phyloP scores from a whole-genome alignment of 2,888 invertebrate genomes.

The Ptychoptera albimana region DNA sequence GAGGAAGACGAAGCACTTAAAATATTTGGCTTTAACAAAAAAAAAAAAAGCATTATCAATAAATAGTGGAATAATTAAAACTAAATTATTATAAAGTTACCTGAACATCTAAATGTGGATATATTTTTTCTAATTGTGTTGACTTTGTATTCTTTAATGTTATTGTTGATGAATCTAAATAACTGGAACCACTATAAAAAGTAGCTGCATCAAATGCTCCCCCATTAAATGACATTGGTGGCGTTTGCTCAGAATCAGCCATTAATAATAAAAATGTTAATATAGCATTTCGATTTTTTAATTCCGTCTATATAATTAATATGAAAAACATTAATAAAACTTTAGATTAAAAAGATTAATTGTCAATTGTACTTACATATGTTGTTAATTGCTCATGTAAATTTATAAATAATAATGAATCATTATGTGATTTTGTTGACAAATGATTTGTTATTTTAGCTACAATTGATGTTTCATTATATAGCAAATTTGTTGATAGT shows the following conservation, averaged over 20 bases:
- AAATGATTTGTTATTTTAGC: slow-evolving; percentile 19
- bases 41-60: too few species aligned
- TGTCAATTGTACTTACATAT: slow-evolving; percentile 14
- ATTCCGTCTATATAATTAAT: slow-evolving; percentile 31
- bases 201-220: neutral
- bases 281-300: slow-evolving; percentile 43
- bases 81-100: too few species aligned
- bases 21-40: neutral
- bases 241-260: slow-evolving; percentile 15
- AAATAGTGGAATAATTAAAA: too few species aligned
- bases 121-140: too few species aligned
- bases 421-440: slow-evolving; percentile 12
- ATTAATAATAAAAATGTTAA: slow-evolving; percentile 32
- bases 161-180: too few species aligned
- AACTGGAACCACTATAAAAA: neutral
- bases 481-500: slow-evolving; percentile 15
- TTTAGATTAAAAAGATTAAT: too few species aligned
- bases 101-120: too few species aligned
- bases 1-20: neutral
- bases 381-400: slow-evolving; percentile 20
- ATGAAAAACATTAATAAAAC: too few species aligned
- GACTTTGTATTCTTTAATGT: too few species aligned
- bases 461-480: slow-evolving; percentile 19
- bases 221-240: too few species aligned
- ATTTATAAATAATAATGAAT: slow-evolving; percentile 18